Conservation (phyloP, 1,140 invertebrate genomes). For the Rhagoletis zephyria region DNA sequence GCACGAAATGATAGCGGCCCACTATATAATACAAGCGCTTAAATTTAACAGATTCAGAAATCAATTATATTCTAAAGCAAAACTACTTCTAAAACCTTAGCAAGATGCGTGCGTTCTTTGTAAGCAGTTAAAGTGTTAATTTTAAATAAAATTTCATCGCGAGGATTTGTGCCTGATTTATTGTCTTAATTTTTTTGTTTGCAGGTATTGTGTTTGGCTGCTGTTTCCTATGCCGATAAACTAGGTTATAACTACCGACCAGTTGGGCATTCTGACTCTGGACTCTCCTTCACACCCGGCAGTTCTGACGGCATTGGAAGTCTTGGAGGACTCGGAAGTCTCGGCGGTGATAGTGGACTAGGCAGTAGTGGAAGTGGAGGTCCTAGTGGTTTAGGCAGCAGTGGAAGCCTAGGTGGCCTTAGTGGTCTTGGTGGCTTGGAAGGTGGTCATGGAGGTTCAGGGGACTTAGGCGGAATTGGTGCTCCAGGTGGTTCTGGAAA, state of each 20-base stretch:
- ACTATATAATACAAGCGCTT: not conserved
- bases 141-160: not conserved
- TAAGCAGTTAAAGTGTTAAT: not conserved
- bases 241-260: slow-evolving; percentile 66
- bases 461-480: no score
- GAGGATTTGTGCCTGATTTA: slow-evolving; percentile 59
- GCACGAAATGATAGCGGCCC: not conserved
- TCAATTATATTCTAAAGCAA: slow-evolving; percentile 38
- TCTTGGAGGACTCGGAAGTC: not conserved
- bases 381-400: slow-evolving; percentile 5
- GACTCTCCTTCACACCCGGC: slow-evolving; percentile 47
- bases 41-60: not conserved
- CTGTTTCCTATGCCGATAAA: slow-evolving; percentile 62
- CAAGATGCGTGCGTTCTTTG: slow-evolving; percentile 54
- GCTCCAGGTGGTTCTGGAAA: slow-evolving; percentile 17
- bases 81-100: slow-evolving; percentile 40
- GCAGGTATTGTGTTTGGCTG: slow-evolving; percentile 62
- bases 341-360: not conserved
- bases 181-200: slow-evolving; percentile 9
- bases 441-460: no score
- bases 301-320: not conserved
- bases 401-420: not conserved
- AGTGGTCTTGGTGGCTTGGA: no score
- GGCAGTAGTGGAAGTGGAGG: slow-evolving; percentile 30
- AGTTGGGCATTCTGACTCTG: slow-evolving; percentile 56